phyloP scores from a whole-genome alignment of 2,888 invertebrate species.

The Lithophane ornitopus region DNA sequence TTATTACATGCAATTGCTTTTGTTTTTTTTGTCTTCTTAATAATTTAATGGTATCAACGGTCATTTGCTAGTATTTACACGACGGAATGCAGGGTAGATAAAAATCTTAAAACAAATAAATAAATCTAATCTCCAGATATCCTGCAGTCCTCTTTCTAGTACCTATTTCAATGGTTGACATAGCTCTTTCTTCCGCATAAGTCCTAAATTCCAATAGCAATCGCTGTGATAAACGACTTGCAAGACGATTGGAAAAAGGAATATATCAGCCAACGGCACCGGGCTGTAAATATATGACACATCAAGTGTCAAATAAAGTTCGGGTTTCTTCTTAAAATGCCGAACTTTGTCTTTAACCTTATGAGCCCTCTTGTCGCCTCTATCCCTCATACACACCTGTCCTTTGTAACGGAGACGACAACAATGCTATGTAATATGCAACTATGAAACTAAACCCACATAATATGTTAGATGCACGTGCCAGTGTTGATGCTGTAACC shows the following conservation, averaged over 20 bases:
- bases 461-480: slow-evolving; percentile 37
- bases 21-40: background rate
- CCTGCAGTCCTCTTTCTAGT: background rate
- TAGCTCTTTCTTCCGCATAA: background rate
- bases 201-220: background rate
- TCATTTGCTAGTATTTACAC: slow-evolving; percentile 28
- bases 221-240: background rate
- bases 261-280: background rate
- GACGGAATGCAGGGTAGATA: background rate
- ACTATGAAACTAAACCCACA: slow-evolving; percentile 9
- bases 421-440: background rate
- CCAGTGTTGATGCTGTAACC: slow-evolving; percentile 36
- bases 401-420: background rate
- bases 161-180: background rate
- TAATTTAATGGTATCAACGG: slow-evolving; percentile 13
- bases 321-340: no score
- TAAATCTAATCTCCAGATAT: background rate
- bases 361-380: background rate
- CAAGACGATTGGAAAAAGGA: background rate
- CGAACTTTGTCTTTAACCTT: background rate
- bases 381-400: background rate
- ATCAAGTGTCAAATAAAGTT: background rate
- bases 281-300: background rate
- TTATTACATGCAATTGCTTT: slow-evolving; percentile 1
- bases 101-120: background rate